These are phyloP conservation scores for Criorhina ranunculi DNA, from an alignment of 2,888 invertebrate genomes.

Conservation along the genomic window DNA sequence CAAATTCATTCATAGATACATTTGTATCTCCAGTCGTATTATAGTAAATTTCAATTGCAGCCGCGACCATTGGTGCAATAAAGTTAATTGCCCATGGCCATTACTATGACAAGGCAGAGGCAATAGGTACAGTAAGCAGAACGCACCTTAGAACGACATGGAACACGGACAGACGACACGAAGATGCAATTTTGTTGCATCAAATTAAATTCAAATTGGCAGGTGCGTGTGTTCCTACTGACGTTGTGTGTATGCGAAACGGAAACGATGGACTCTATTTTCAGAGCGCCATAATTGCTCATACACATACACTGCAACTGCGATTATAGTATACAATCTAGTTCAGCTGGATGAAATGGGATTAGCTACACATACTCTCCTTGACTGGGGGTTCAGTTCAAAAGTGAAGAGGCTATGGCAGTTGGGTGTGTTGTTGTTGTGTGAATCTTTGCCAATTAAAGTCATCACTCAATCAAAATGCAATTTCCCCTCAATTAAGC, in stretches of 20 bases:
- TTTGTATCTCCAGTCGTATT: constrained; percentile 59
- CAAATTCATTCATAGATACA: constrained; percentile 67
- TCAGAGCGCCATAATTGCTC: constrained; percentile 48
- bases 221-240: constrained; percentile 59
- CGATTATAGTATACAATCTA: constrained; percentile 48
- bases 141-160: constrained; percentile 6
- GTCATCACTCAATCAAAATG: constrained; percentile 75
- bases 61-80: constrained; percentile 54
- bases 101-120: constrained; percentile 68
- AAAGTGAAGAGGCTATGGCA: no score
- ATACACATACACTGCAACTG: constrained; percentile 7
- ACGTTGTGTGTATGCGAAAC: constrained; percentile 30
- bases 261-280: constrained; percentile 50
- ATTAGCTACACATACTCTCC: constrained; percentile 14
- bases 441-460: constrained; percentile 67
- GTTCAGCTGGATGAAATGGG: constrained; percentile 32
- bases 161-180: constrained; percentile 40
- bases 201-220: constrained; percentile 72
- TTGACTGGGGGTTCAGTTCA: no score
- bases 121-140: constrained; percentile 39
- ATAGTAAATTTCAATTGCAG: constrained; percentile 60
- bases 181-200: constrained; percentile 62
- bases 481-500: constrained; percentile 74
- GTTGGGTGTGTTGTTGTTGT: constrained; percentile 5
- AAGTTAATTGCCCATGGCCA: constrained; percentile 66